Evolutionary conservation across 2,113 vertebrate genomes (phyloP).

Genomic region (Dissostichus mawsoni): DNA sequence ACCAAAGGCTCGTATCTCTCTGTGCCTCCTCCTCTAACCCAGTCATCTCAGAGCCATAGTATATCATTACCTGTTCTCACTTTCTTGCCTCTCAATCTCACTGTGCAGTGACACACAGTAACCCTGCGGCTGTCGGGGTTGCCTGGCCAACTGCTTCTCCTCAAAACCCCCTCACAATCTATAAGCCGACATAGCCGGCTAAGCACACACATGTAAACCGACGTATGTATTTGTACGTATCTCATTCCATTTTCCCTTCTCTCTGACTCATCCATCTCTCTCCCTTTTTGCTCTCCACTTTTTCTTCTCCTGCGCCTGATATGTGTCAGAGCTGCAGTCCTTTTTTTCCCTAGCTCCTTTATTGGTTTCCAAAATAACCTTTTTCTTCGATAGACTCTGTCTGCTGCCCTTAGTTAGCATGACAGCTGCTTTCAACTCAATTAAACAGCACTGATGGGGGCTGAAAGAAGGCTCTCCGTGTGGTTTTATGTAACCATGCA

Average conservation of each 20-base stretch:
- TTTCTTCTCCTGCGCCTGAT: constrained; percentile 39
- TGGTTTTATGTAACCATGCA: constrained; percentile 67
- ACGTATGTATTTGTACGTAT: background rate
- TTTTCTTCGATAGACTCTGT: constrained; percentile 50
- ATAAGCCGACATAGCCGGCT: constrained; percentile 24
- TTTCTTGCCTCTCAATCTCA: constrained; percentile 29
- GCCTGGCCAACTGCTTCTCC: constrained; percentile 38
- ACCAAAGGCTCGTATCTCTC: constrained; percentile 45
- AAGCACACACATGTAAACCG: background rate
- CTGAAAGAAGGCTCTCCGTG: constrained; percentile 50
- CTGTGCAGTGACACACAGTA: constrained; percentile 50
- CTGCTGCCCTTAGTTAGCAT: constrained; percentile 63
- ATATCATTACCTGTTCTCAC: constrained; percentile 55
- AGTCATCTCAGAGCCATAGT: constrained; percentile 50
- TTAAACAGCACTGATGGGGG: constrained; percentile 68
- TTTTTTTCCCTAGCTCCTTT: constrained; percentile 34
- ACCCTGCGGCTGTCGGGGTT: constrained; percentile 44
- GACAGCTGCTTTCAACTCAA: constrained; percentile 72
- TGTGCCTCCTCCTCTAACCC: constrained; percentile 11
- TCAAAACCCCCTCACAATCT: constrained; percentile 39
- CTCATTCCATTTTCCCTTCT: background rate
- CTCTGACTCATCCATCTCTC: constrained; percentile 14
- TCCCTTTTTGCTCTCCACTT: background rate
- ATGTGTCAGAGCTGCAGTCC: constrained; percentile 49
- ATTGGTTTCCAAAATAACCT: constrained; percentile 62